Percentiles rank a stretch among this genome's conserved stretches.
phyloP scores from a whole-genome alignment of 2,888 invertebrate species.

The Drosophila merina region DNA sequence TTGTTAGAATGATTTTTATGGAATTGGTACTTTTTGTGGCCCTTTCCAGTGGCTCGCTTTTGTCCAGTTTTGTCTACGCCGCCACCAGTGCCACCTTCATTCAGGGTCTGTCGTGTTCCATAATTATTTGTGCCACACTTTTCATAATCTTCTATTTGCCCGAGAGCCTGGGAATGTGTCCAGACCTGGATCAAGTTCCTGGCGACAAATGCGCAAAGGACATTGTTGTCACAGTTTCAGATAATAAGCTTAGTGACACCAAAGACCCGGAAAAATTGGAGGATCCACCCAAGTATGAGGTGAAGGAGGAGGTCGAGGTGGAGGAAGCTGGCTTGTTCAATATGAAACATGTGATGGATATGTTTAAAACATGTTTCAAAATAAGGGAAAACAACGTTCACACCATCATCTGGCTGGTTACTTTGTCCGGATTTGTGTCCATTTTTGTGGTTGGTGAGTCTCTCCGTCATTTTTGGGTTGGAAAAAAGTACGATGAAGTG shows the following conservation, averaged over 20 bases:
- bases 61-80: slow-evolving; percentile 86
- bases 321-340: slow-evolving; percentile 59
- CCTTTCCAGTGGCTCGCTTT: slow-evolving; percentile 86
- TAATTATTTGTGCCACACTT: slow-evolving; percentile 59
- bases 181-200: slow-evolving; percentile 30
- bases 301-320: slow-evolving; percentile 11
- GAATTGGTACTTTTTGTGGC: slow-evolving; percentile 87
- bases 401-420: slow-evolving; percentile 81
- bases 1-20: slow-evolving; percentile 86
- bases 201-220: slow-evolving; percentile 16
- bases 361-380: slow-evolving; percentile 80
- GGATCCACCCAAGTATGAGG: slow-evolving; percentile 36
- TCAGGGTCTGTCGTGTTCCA: slow-evolving; percentile 74
- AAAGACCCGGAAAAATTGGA: slow-evolving; percentile 13
- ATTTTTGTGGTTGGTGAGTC: slow-evolving; percentile 80
- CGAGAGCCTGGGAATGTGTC: slow-evolving; percentile 75
- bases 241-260: slow-evolving; percentile 3
- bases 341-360: slow-evolving; percentile 74
- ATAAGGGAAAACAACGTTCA: slow-evolving; percentile 78
- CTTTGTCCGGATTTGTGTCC: slow-evolving; percentile 74
- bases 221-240: slow-evolving; percentile 21
- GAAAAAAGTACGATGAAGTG: background rate
- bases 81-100: slow-evolving; percentile 77
- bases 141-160: slow-evolving; percentile 75
- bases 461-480: background rate